Evolutionary conservation across 2,797 vertebrate genomes (phyloP), one percentile per base, ranked within the genome.

Genomic region (Nyctibius grandis): DNA sequence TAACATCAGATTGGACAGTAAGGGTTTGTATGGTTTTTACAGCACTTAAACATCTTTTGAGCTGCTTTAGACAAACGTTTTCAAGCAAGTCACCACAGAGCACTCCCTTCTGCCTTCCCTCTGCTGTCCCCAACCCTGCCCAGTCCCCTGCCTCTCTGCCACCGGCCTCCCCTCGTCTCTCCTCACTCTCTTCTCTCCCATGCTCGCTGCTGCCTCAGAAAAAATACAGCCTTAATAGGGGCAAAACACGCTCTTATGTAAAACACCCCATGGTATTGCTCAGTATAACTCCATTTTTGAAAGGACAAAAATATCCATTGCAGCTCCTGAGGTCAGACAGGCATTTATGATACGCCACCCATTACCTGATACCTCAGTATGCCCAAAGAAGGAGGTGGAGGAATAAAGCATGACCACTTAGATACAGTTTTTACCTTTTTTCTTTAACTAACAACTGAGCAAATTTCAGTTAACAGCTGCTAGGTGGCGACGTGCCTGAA

Each of bases 401-500:
- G 42, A 91, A 51, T 33, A 75, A 63, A 90, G 53, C 68, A 51
- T 36, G 61, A 68, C 28, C 14, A 36, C 53, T 51, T 38, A 18
- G 53, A 22, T 56, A 6, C 18, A 64, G 28, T 9, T 67, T 91
- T 74, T 53, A 70, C 17, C 22, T 33, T 54, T 60, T 48, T 44
- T 9, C 6, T 70, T 31, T 8, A 36, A 28, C 33, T 42, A n/a
- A 48, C 45, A 65, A n/a, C 33, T 4, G 19, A 57, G 67, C 18
- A 51, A 6, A 20, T 31, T 64, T 7, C 45, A 72, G 64, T 13
- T 45, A 48, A 19, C 50, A 59, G 74, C 73, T 95, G 96, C 87
- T 93, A 95, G 95, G 82, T 93, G 95, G 95, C 63, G 67, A 88
- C 90, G 51, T 94, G 75, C 92, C 84, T 93, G 88, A 95, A 84